These are phyloP conservation scores for Leptinotarsa texana DNA, from an alignment of 1,140 invertebrate species.

Conservation along the genomic window DNA sequence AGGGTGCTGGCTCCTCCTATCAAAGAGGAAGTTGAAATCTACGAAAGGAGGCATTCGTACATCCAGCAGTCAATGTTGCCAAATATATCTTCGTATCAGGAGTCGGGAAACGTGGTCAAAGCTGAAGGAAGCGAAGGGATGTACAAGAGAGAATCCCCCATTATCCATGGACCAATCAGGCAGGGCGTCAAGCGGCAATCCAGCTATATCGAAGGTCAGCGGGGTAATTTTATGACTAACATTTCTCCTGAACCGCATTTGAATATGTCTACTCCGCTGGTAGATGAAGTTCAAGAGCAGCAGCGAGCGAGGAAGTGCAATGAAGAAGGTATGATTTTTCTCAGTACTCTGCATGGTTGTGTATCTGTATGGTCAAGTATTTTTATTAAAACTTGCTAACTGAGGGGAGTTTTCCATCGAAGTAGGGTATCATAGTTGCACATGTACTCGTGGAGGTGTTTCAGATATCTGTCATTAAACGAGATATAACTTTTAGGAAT, in stretches of 20 bases:
- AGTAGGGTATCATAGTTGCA: too few relatives aligned
- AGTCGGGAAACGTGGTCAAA: conserved; percentile 24
- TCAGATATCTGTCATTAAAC: too few relatives aligned
- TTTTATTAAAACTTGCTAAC: too few relatives aligned
- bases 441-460: too few relatives aligned
- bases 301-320: conserved; percentile 47
- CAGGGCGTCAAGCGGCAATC: conserved; percentile 38
- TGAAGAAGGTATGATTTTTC: conserved; percentile 51
- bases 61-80: conserved; percentile 8
- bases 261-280: conserved; percentile 65
- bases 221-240: conserved; percentile 44
- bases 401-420: too few relatives aligned
- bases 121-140: conserved; percentile 44
- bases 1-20: conserved; percentile 65
- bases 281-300: conserved; percentile 62
- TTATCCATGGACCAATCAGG: conserved; percentile 51
- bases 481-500: too few relatives aligned
- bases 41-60: conserved; percentile 38
- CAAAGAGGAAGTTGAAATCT: conserved; percentile 51
- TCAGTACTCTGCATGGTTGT: background rate
- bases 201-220: conserved; percentile 34
- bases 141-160: conserved; percentile 53
- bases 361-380: background rate
- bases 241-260: conserved; percentile 62
- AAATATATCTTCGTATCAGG: conserved; percentile 13